A percentile compares a stretch with the other conserved stretches of the same genome.
These are phyloP conservation scores for Exocentrus adspersus DNA, from an alignment of 2,888 invertebrate species.

Conservation along the genomic window DNA sequence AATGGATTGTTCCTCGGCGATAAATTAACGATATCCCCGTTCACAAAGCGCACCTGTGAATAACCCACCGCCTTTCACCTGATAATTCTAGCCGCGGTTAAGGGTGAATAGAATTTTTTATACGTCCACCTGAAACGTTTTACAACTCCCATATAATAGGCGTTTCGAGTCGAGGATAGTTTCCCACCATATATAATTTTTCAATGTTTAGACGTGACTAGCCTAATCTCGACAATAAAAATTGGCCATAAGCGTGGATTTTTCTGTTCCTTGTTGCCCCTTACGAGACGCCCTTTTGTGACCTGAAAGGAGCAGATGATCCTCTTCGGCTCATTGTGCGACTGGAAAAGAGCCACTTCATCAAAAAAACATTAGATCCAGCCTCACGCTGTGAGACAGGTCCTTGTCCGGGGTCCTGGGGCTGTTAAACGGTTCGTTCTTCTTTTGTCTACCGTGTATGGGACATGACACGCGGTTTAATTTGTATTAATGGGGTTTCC, in stretches of 20 bases:
- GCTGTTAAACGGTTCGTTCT: conserved; percentile 14
- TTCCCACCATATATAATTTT: conserved; percentile 24
- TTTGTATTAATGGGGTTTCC: conserved; percentile 5
- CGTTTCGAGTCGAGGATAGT: conserved; percentile 15
- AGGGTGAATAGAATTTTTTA: conserved; percentile 19
- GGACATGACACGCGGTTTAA: conserved; percentile 15
- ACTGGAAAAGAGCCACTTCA: conserved; percentile 41
- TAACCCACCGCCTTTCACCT: neutral
- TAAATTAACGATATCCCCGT: neutral
- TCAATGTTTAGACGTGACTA: conserved; percentile 22
- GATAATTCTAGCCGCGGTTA: neutral
- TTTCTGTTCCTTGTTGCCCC: neutral
- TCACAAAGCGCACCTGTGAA: neutral
- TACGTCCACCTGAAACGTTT: conserved; percentile 24
- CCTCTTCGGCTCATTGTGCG: conserved; percentile 29
- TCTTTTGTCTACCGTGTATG: conserved; percentile 7
- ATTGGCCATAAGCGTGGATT: no score
- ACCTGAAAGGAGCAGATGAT: conserved; percentile 16
- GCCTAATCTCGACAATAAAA: conserved; percentile 22
- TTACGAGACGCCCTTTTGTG: neutral
- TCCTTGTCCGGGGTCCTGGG: conserved; percentile 14
- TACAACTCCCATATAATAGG: conserved; percentile 16
- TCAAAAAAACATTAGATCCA: conserved; percentile 45
- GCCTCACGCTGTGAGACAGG: conserved; percentile 36
- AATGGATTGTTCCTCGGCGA: neutral